phyloP scores from a whole-genome alignment of 2,113 vertebrate genomes.

The Corythornis vintsioides region DNA sequence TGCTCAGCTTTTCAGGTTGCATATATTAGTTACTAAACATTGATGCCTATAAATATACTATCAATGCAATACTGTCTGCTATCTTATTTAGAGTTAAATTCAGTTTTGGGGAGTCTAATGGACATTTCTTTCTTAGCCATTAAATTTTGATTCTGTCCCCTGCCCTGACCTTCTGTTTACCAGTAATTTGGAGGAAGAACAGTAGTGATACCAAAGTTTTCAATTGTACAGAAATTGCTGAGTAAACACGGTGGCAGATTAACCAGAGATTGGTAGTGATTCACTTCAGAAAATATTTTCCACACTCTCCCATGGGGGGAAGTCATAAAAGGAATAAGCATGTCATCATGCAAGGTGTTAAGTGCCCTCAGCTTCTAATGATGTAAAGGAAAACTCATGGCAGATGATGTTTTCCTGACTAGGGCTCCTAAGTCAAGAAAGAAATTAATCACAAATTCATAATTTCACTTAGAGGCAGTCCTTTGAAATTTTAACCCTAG shows the following conservation, averaged over 20 bases:
- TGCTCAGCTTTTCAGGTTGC: neutral
- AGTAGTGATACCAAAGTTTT: neutral
- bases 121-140: neutral
- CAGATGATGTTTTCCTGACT: neutral
- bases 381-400: neutral
- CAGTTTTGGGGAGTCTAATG: neutral
- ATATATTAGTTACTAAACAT: neutral
- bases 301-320: neutral
- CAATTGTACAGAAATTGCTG: neutral
- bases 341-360: slow-evolving; percentile 24
- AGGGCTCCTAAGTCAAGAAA: neutral
- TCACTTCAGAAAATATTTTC: neutral
- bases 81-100: neutral
- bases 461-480: neutral
- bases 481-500: neutral
- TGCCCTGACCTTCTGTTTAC: neutral
- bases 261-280: neutral
- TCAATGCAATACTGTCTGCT: neutral
- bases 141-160: neutral
- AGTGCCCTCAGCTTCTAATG: slow-evolving; percentile 19
- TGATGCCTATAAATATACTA: neutral
- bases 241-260: neutral
- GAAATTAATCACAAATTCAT: neutral
- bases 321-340: slow-evolving; percentile 25
- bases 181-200: neutral